Evolutionary conservation across 2,888 invertebrate genomes (phyloP).

Genomic region (Cheilosia grossa): DNA sequence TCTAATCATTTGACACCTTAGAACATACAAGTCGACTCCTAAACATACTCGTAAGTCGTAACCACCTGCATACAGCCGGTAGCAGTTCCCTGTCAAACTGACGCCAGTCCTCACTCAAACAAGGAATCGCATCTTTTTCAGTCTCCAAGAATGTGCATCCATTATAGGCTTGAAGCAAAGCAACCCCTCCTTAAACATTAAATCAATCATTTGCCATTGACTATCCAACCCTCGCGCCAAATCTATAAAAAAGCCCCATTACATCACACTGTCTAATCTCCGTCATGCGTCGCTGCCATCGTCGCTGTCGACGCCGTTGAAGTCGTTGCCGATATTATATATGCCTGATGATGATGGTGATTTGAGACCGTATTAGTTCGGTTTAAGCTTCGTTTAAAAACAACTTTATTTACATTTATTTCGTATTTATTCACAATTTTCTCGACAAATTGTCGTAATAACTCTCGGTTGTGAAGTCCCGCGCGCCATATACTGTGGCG

Average conservation of each 20-base stretch:
- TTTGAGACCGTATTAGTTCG: slow-evolving; percentile 64
- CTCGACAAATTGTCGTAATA: slow-evolving; percentile 72
- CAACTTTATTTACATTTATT: slow-evolving; percentile 66
- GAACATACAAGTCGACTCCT: slow-evolving; percentile 32
- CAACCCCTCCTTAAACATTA: slow-evolving; percentile 61
- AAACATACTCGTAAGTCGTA: slow-evolving; percentile 9
- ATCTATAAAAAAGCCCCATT: slow-evolving; percentile 62
- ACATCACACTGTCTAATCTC: slow-evolving; percentile 69
- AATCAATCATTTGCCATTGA: slow-evolving; percentile 61
- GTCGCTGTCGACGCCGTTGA: slow-evolving; percentile 23
- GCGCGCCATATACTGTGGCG: slow-evolving; percentile 63
- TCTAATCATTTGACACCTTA: slow-evolving; percentile 57
- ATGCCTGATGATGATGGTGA: slow-evolving; percentile 33
- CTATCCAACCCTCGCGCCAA: slow-evolving; percentile 47
- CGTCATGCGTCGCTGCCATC: slow-evolving; percentile 47
- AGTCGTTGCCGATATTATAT: slow-evolving; percentile 9
- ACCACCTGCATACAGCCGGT: slow-evolving; percentile 29
- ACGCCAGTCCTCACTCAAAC: slow-evolving; percentile 58
- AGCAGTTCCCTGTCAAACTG: slow-evolving; percentile 64
- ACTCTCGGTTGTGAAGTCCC: slow-evolving; percentile 47
- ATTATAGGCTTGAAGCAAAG: slow-evolving; percentile 31
- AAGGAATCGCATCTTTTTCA: slow-evolving; percentile 55
- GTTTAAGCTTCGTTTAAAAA: slow-evolving; percentile 67
- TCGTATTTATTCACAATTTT: slow-evolving; percentile 70
- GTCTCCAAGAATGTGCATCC: slow-evolving; percentile 63